Evolutionary conservation across 2,888 invertebrate species (phyloP).

Genomic region (Caradrina kadenii): DNA sequence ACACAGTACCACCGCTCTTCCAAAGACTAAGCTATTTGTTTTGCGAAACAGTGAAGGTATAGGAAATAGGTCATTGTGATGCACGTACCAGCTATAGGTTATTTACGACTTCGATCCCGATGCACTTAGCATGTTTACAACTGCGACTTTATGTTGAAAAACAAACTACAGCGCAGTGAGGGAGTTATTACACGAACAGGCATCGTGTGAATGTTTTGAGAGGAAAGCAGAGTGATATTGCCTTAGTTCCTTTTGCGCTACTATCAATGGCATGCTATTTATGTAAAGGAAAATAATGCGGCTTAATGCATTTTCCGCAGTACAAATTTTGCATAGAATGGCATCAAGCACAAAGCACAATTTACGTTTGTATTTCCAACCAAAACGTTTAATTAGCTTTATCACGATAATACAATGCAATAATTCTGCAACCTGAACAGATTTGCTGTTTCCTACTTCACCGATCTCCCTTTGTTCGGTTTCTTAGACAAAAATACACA

Average conservation of each 20-base stretch:
- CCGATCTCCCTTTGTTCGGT: slow-evolving; percentile 45
- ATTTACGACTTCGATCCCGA: slow-evolving; percentile 31
- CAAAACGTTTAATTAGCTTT: slow-evolving; percentile 18
- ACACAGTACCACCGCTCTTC: slow-evolving; percentile 1
- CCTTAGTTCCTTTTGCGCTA: not conserved
- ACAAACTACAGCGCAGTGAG: slow-evolving; percentile 1
- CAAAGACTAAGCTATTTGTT: slow-evolving; percentile 25
- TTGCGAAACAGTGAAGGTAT: slow-evolving; percentile 11
- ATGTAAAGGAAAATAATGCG: not conserved
- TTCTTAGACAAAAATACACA: slow-evolving; percentile 55
- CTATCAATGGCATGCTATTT: not conserved
- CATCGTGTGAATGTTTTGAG: not conserved
- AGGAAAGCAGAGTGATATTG: not conserved
- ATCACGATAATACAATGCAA: slow-evolving; percentile 24
- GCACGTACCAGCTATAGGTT: slow-evolving; percentile 25
- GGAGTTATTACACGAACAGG: slow-evolving; percentile 23
- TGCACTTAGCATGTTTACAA: slow-evolving; percentile 50
- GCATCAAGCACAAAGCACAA: not conserved
- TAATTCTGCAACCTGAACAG: slow-evolving; percentile 20
- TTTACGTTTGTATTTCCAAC: not conserved
- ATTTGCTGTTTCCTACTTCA: slow-evolving; percentile 16
- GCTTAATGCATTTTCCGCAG: not conserved
- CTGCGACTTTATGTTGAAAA: slow-evolving; percentile 23
- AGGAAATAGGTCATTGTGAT: slow-evolving; percentile 48
- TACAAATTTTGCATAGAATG: not conserved